Base-by-base conservation (phyloP, 1,140 invertebrate species). In the Procambarus virginalis region DNA sequence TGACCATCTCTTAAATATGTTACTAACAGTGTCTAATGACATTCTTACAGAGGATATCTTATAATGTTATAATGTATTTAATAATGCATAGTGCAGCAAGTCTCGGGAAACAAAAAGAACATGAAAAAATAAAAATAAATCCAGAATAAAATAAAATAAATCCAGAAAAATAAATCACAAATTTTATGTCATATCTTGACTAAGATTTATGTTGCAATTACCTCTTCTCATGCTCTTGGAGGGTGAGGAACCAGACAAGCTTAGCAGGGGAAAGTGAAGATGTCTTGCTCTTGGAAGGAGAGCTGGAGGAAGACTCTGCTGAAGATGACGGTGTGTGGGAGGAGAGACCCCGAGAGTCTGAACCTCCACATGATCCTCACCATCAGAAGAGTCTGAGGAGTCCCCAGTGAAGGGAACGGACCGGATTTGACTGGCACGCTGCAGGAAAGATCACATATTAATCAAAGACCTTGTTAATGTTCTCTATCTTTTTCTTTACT, bases 371-470 rank as follows among this genome's bases (percentile, higher is more conserved):
- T 93, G 96, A 94, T 98, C 98, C 22, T 97, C 98, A 93, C 98
- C 97, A 73, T 97, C 98, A 5, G 98, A 98, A 91, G 98, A 98
- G 93, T 98, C 97, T 2, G 97, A 97, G n/a, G 97, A 98, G 92
- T 99, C 98, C 3, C 97, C 98, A 60, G 97, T 97, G 93, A 99
- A 99, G 14, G 98, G 98, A 95, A 98, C 97, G 12, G 97, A 98
- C 92, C 98, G 95, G 92, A 99, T 99, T 94, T 99, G 98, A 94
- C 97, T 98, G 75, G 98, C 98, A 93, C 98, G 95, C 96, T 98
- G 92, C 9, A 92, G 92, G 46, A 10, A 86, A 2, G 82, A 85
- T 48, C 22, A 51, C 4, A 64, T 20, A 34, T 4, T 22, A 49
- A 78, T 55, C 17, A 49, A 77, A 45, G 2, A 14, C 45, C 12